phyloP scores from a whole-genome alignment of 2,888 invertebrate species.

The Micropterix aruncella region DNA sequence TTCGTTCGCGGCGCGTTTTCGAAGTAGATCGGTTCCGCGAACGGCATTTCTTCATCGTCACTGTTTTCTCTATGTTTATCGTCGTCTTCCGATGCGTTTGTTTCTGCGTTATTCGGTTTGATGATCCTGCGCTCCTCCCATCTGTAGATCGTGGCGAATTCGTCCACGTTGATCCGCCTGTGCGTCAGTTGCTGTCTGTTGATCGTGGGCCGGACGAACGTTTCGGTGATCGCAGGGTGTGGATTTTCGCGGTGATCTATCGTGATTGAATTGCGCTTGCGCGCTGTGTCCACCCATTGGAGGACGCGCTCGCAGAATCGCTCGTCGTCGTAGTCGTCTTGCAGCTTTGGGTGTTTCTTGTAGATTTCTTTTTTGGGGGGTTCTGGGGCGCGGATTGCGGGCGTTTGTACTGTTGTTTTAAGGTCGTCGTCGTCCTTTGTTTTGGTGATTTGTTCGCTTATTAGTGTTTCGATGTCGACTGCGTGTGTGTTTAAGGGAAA shows the following conservation, averaged over 20 bases:
- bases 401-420: too few relatives aligned
- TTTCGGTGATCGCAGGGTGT: not conserved
- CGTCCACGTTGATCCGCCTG: not conserved
- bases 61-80: not conserved
- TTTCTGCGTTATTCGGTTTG: not conserved
- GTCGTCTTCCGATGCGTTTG: not conserved
- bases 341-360: not conserved
- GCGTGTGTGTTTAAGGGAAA: not conserved
- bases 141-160: not conserved
- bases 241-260: not conserved
- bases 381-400: not conserved
- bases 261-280: too few relatives aligned
- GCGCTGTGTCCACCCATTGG: not conserved
- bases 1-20: slow-evolving; percentile 40
- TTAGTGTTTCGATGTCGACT: not conserved
- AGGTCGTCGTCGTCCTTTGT: too few relatives aligned
- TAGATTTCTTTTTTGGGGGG: not conserved
- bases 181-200: too few relatives aligned
- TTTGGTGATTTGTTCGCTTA: not conserved
- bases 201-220: not conserved
- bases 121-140: not conserved
- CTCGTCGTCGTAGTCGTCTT: not conserved
- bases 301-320: not conserved
- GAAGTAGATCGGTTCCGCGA: not conserved
- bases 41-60: not conserved